These are phyloP conservation scores for Pollenia amentaria DNA, from an alignment of 2,888 invertebrate species.

Conservation along the genomic window DNA sequence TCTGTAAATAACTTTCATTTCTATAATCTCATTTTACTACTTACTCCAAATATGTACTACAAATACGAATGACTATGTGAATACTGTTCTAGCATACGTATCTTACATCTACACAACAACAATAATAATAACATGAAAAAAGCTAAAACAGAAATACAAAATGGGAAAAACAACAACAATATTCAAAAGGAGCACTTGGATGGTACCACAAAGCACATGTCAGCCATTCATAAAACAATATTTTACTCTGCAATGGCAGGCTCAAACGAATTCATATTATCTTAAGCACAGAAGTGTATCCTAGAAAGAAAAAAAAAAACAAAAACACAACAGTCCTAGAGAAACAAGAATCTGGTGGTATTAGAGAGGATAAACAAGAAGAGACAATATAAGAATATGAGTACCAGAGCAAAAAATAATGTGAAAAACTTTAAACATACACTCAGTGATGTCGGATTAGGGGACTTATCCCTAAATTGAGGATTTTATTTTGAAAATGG, in stretches of 20 bases:
- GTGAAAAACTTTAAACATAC: constrained; percentile 14
- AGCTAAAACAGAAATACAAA: constrained; percentile 24
- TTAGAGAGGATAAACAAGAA: constrained; percentile 21
- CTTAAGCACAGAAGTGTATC: constrained; percentile 55
- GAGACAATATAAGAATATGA: constrained; percentile 64
- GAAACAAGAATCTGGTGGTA: not conserved
- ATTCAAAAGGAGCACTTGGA: constrained; percentile 61
- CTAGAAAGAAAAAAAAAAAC: constrained; percentile 31
- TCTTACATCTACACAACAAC: constrained; percentile 18
- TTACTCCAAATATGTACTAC: constrained; percentile 36
- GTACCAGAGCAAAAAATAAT: constrained; percentile 13
- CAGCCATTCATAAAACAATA: constrained; percentile 67
- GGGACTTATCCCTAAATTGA: too few species aligned
- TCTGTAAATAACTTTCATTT: constrained; percentile 52
- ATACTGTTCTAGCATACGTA: constrained; percentile 16
- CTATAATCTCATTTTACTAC: constrained; percentile 65
- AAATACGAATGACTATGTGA: not conserved
- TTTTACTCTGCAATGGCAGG: constrained; percentile 65
- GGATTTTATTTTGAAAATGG: too few species aligned
- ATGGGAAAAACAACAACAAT: constrained; percentile 30
- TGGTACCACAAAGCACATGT: constrained; percentile 68
- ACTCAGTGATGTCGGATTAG: not conserved
- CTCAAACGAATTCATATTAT: constrained; percentile 66
- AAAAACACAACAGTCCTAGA: constrained; percentile 36
- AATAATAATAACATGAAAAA: constrained; percentile 32